A percentile compares a stretch with the other conserved stretches of the same genome.
phyloP scores from a whole-genome alignment of 2,888 invertebrate genomes.

The Odontomyia ornata region DNA sequence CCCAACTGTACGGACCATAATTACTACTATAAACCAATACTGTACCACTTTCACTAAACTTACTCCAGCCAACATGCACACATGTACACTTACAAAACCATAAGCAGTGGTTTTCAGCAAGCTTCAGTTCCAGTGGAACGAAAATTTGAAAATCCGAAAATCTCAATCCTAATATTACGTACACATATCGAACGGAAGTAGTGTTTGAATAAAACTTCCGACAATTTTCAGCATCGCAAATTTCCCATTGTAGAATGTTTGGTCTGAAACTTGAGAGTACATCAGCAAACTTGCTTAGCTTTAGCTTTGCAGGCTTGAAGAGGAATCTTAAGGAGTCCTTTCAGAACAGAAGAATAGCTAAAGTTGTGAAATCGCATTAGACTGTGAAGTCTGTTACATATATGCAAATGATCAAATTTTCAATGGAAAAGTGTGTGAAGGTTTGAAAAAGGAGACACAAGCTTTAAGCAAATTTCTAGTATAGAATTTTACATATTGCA shows the following conservation, averaged over 20 bases:
- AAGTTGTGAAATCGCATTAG: slow-evolving; percentile 9
- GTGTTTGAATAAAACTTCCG: slow-evolving; percentile 33
- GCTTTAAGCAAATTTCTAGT: no score
- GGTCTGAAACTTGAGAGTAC: slow-evolving; percentile 27
- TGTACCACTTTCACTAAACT: not conserved
- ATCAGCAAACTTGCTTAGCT: slow-evolving; percentile 8
- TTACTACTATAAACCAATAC: slow-evolving; percentile 16
- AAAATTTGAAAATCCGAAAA: slow-evolving; percentile 25
- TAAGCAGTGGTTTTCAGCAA: not conserved
- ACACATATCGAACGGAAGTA: slow-evolving; percentile 1
- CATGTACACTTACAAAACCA: no score
- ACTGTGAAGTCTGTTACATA: not conserved
- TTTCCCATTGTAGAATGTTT: slow-evolving; percentile 34
- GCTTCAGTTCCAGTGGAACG: not conserved
- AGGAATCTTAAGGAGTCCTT: not conserved
- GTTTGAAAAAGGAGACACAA: no score
- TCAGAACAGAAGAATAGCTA: not conserved
- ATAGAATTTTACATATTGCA: no score
- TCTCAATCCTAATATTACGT: not conserved
- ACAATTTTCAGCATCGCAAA: slow-evolving; percentile 35
- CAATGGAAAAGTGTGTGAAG: no score
- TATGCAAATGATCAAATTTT: no score
- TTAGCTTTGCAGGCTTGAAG: not conserved
- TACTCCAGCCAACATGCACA: not conserved
- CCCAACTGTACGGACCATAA: slow-evolving; percentile 3